Base-by-base conservation (phyloP, 2,113 vertebrate species). In the Arothron firmamentum region DNA sequence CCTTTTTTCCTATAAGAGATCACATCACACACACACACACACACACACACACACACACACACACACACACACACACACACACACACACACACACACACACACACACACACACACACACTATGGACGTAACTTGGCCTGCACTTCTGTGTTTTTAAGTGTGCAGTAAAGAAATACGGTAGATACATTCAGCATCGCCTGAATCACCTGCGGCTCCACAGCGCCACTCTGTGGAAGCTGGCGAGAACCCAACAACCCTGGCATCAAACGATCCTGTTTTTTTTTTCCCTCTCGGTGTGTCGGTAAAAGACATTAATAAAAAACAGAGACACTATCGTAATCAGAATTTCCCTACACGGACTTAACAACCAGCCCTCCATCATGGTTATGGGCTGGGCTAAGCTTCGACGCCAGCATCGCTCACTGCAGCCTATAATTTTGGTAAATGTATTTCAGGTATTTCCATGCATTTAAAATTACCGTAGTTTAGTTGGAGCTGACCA, bases 401-500 rank as follows among this genome's bases (percentile, higher is more conserved):
- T 63, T 41, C 14, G 38, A n/a, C 43, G 11, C 48, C 57, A 49
- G 55, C 41, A 31, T 14, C 1, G 14, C 25, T 56, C 19, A 31
- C 17, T 53, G 51, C 9, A 70, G 59, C 20, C 72, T 79, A 49
- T 82, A 59, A 76, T 79, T 76, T 65, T 52, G 56, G 49, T 63
- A 59, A 66, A 46, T 42, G 21, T 13, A 45, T 49, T 45, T 77
- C 64, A 52, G 9, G 51, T 15, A 56, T 61, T 47, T 61, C 56
- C 1, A 4, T 63, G 31, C 1, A 0, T 43, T 46, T 16, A 13
- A 19, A 34, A 28, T 18, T 25, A n/a, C n/a, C n/a, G n/a, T n/a
- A 2, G 38, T 21, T 15, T 50, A 58, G 8, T 53, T 25, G 10
- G 31, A 34, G 49, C 17, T 18, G 54, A 66, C 43, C 59, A 16